Percentiles rank a stretch among this genome's conserved stretches.
phyloP scores from a whole-genome alignment of 2,888 invertebrate species.

The Hydrotaea cyrtoneurina region DNA sequence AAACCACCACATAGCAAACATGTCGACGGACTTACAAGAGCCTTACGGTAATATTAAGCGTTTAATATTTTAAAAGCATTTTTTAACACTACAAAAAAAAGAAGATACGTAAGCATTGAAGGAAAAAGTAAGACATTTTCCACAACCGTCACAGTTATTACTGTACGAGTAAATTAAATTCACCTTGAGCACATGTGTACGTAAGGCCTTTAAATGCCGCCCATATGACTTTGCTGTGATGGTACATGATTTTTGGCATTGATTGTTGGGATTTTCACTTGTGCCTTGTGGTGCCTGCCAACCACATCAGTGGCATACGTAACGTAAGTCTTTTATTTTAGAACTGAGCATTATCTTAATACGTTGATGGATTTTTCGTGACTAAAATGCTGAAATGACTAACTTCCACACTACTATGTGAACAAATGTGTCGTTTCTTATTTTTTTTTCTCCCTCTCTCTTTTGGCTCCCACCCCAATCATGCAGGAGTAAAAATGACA shows the following conservation, averaged over 20 bases:
- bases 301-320: not conserved
- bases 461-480: not conserved
- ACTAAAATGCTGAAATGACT: conserved; percentile 50
- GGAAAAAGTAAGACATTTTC: too few species aligned
- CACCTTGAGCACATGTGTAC: not conserved
- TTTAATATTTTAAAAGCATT: too few species aligned
- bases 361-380: conserved; percentile 63
- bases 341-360: conserved; percentile 55
- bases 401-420: not conserved
- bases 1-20: too few species aligned
- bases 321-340: conserved; percentile 44
- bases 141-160: conserved; percentile 21
- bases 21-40: too few species aligned
- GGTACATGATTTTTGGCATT: conserved; percentile 25
- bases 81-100: too few species aligned
- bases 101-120: too few species aligned
- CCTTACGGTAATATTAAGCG: too few species aligned
- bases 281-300: not conserved
- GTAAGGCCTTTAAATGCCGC: conserved; percentile 29
- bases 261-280: conserved; percentile 28
- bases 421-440: not conserved
- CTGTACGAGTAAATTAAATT: not conserved
- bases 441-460: conserved; percentile 15
- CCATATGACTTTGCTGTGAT: not conserved
- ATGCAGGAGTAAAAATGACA: not conserved